Evolutionary conservation across 2,797 vertebrate species (phyloP).

Genomic region (Lophotriccus pileatus): DNA sequence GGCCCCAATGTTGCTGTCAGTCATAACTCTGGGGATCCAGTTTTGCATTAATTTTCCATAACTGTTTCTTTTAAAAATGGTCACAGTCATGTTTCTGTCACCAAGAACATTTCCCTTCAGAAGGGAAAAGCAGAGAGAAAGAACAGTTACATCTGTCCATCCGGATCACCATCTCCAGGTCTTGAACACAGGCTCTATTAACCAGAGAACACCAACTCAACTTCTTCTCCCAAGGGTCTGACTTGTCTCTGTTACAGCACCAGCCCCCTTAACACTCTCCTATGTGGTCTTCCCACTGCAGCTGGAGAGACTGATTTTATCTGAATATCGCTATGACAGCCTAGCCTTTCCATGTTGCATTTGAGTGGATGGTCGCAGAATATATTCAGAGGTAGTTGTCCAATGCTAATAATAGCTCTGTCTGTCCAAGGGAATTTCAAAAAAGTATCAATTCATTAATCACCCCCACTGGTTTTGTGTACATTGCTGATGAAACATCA

Average conservation of each 20-base stretch:
- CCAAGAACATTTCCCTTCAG: not conserved
- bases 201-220: not conserved
- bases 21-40: not conserved
- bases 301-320: not conserved
- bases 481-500: not conserved
- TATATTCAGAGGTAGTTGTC: not conserved
- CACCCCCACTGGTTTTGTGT: constrained; percentile 23
- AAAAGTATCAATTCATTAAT: constrained; percentile 42
- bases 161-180: not conserved
- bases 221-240: not conserved
- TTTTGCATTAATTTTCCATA: not conserved
- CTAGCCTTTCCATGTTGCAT: not conserved
- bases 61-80: not conserved
- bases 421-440: not conserved
- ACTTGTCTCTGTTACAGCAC: not conserved
- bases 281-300: not conserved
- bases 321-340: not conserved
- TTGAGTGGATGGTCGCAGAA: not conserved
- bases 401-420: not conserved
- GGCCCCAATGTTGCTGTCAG: not conserved
- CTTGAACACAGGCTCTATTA: not conserved
- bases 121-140: not conserved
- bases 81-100: not conserved
- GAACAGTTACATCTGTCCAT: not conserved
- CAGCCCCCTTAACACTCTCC: not conserved